These are phyloP conservation scores for Eucera pruinosa DNA, from an alignment of 2,888 invertebrate species.

Conservation along the genomic window DNA sequence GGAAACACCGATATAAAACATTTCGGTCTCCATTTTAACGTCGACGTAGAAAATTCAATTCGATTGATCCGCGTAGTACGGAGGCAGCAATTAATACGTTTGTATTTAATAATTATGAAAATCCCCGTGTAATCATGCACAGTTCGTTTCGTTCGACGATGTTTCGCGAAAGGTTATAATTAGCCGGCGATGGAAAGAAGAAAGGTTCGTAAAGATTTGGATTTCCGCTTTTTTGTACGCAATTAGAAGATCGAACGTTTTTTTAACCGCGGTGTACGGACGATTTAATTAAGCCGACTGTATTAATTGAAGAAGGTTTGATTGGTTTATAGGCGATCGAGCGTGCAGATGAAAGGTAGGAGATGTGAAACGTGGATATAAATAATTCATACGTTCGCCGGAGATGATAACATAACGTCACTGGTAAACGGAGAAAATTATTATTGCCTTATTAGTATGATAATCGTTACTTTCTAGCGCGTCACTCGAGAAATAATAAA, in stretches of 20 bases:
- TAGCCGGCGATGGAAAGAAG: no score
- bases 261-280: neutral
- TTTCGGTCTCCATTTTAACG: no score
- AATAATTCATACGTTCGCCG: neutral
- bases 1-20: no score
- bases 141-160: no score
- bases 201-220: no score
- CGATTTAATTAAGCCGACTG: neutral
- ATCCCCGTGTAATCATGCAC: neutral
- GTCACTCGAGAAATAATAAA: neutral
- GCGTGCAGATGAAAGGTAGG: neutral
- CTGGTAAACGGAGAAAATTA: slow-evolving; percentile 1
- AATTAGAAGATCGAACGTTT: no score
- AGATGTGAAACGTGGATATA: neutral
- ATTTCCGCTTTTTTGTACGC: no score
- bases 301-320: neutral
- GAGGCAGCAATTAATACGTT: no score
- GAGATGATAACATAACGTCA: neutral
- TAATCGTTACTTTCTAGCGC: slow-evolving; percentile 4
- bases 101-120: no score
- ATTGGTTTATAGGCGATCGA: neutral
- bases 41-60: no score
- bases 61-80: no score
- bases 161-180: no score
- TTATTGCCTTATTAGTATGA: slow-evolving; percentile 4